Evolutionary conservation across 2,797 vertebrate genomes (phyloP).

Genomic region (Hafferia zeledoni): DNA sequence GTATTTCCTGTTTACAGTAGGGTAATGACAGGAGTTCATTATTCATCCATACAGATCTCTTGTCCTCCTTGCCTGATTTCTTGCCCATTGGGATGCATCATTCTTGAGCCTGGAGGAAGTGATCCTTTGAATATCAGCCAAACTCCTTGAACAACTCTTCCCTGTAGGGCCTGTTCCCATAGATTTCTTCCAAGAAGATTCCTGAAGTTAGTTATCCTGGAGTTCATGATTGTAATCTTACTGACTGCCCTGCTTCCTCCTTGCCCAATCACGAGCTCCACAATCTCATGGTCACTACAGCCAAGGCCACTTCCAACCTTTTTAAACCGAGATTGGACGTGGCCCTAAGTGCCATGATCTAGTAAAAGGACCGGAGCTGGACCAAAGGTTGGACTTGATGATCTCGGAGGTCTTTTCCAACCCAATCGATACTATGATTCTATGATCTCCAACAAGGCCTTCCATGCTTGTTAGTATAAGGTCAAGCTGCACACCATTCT

Average conservation of each 20-base stretch:
- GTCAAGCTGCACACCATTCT: not conserved
- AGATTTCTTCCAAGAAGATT: not conserved
- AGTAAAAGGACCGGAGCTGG: too few relatives aligned
- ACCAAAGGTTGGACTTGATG: too few relatives aligned
- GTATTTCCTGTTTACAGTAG: not conserved
- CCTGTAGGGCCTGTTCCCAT: not conserved
- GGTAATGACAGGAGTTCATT: not conserved
- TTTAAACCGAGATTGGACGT: too few relatives aligned
- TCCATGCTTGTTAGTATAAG: not conserved
- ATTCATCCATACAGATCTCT: not conserved
- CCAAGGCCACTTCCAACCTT: not conserved
- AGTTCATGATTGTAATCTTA: not conserved
- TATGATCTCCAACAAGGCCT: not conserved
- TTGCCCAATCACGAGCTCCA: fast-evolving
- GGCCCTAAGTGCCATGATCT: too few relatives aligned
- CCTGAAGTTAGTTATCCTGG: not conserved
- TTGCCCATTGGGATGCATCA: not conserved
- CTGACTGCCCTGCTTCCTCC: not conserved
- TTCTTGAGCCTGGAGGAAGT: not conserved
- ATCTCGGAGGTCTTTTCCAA: too few relatives aligned
- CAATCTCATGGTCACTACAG: not conserved
- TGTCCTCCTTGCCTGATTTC: not conserved
- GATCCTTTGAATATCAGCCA: not conserved
- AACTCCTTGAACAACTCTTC: not conserved
- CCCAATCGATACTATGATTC: too few relatives aligned